Conservation (phyloP, 1,140 invertebrate species). For the Asbolus verrucosus region DNA sequence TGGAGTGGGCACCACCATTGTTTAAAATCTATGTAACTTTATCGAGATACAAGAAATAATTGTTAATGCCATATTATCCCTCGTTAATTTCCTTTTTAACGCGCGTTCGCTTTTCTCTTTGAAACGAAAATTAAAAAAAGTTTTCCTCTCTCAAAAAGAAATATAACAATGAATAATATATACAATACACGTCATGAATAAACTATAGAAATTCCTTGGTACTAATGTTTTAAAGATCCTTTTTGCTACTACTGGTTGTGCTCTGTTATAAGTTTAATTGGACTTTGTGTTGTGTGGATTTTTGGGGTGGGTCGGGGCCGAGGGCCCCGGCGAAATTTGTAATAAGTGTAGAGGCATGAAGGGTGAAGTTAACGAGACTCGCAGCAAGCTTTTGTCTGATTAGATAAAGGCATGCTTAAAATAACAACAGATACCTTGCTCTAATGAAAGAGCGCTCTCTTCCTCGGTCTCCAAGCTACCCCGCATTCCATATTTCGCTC, state of each 20-base stretch:
- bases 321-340: constrained; percentile 27
- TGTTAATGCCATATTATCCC: too few species aligned
- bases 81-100: too few species aligned
- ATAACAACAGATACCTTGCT: constrained; percentile 65
- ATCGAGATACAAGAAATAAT: too few species aligned
- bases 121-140: too few species aligned
- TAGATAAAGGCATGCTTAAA: constrained; percentile 66
- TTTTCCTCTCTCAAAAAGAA: too few species aligned
- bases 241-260: constrained; percentile 15
- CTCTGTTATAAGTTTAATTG: constrained; percentile 38
- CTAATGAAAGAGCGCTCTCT: constrained; percentile 63
- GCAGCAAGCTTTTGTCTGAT: constrained; percentile 63
- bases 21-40: too few species aligned
- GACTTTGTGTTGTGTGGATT: constrained; percentile 38
- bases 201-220: too few species aligned
- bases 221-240: constrained; percentile 8
- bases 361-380: constrained; percentile 54
- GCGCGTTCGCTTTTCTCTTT: too few species aligned
- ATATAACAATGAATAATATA: too few species aligned
- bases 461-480: constrained; percentile 35
- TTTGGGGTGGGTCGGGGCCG: constrained; percentile 33
- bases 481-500: constrained; percentile 54
- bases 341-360: constrained; percentile 37
- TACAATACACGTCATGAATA: too few species aligned
- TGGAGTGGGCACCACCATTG: too few species aligned